Evolutionary conservation across 1,140 invertebrate genomes (phyloP).

Genomic region (Acyrthosiphon pisum): DNA sequence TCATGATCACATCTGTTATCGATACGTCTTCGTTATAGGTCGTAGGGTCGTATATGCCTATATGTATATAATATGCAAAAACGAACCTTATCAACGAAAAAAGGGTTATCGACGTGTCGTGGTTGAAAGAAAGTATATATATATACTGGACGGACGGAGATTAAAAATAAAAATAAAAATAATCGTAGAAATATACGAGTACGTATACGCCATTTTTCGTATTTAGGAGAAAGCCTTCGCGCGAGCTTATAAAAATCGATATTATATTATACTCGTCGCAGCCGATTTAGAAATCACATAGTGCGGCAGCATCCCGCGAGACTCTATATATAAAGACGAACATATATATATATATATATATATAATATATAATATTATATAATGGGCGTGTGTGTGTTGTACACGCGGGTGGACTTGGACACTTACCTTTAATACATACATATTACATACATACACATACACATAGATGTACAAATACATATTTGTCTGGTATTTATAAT

Average conservation of each 20-base stretch:
- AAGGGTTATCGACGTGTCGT: background rate
- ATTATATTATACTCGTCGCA: background rate
- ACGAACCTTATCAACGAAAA: background rate
- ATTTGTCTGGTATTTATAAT: background rate
- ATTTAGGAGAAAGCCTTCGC: constrained; percentile 1
- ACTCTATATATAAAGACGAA: no score
- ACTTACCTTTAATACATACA: background rate
- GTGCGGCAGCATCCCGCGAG: background rate
- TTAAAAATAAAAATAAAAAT: background rate
- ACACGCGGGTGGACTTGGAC: background rate
- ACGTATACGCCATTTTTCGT: background rate
- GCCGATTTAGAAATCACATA: constrained; percentile 17
- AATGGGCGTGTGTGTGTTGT: background rate
- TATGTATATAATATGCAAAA: no score
- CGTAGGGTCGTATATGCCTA: background rate
- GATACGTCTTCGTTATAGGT: background rate
- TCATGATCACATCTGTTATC: background rate
- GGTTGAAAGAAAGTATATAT: background rate
- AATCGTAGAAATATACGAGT: background rate
- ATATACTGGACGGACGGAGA: background rate
- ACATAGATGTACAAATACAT: background rate
- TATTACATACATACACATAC: background rate
- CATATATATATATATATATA: no score
- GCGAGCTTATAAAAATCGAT: background rate
- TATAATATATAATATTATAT: background rate